Percentiles rank a stretch among this genome's conserved stretches.
Evolutionary conservation across 2,888 invertebrate species (phyloP).

Genomic region (Cactoblastis cactorum): DNA sequence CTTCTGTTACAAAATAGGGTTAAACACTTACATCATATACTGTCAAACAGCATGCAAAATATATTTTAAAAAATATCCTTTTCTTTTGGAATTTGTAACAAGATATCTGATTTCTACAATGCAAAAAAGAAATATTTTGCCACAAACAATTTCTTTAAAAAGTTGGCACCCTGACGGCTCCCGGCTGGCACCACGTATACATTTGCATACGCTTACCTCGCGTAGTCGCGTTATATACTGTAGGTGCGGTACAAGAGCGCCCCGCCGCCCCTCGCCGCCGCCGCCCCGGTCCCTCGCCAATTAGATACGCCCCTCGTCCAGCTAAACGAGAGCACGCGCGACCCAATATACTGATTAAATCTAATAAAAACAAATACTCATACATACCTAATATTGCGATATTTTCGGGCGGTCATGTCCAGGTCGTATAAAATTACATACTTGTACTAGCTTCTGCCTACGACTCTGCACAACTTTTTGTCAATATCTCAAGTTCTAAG

Average conservation of each 20-base stretch:
- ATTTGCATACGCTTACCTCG: slow-evolving; percentile 14
- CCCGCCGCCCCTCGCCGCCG: not conserved
- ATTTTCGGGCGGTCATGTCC: too few relatives aligned
- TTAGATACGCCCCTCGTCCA: slow-evolving; percentile 12
- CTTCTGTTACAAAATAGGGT: too few relatives aligned
- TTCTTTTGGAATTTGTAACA: too few relatives aligned
- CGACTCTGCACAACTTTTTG: too few relatives aligned
- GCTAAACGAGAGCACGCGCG: slow-evolving; percentile 7
- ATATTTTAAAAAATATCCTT: too few relatives aligned
- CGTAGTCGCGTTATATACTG: slow-evolving; percentile 9
- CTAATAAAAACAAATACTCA: not conserved
- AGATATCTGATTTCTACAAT: not conserved
- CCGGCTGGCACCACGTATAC: not conserved
- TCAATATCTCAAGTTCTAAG: too few relatives aligned
- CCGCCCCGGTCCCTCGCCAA: not conserved
- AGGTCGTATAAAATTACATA: too few relatives aligned
- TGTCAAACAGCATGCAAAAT: too few relatives aligned
- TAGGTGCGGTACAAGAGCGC: slow-evolving; percentile 6
- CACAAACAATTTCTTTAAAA: not conserved
- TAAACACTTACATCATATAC: too few relatives aligned
- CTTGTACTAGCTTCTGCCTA: too few relatives aligned
- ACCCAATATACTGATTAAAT: slow-evolving; percentile 2
- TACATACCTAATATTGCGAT: too few relatives aligned
- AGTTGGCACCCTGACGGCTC: not conserved
- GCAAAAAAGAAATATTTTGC: not conserved